Base-by-base conservation (phyloP, 2,888 invertebrate genomes). In the Lycia hirtaria region DNA sequence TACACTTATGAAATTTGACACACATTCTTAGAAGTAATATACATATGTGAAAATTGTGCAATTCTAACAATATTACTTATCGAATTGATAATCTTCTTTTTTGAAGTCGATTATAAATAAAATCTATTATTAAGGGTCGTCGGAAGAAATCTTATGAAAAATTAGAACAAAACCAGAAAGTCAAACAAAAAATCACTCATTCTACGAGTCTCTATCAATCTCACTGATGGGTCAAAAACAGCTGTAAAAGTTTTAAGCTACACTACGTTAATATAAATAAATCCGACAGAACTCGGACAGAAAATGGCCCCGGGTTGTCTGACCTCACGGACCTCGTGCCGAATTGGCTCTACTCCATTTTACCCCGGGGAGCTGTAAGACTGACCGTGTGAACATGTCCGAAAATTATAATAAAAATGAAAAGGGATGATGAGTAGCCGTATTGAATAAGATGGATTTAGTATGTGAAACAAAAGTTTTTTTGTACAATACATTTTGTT, bases 241-340 rank as follows among this genome's bases (percentile, higher is more conserved):
- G n/a, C n/a, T n/a, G n/a, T n/a, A n/a, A n/a, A n/a, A n/a, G n/a
- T n/a, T n/a, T n/a, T n/a, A n/a, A n/a, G n/a, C n/a, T n/a, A 32
- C 19, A 30, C 9, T n/a, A n/a, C n/a, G n/a, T n/a, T n/a, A 30
- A 38, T 17, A 43, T 43, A 37, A 47, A 30, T 50, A 40, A 40
- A 20, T 15, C 24, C 14, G 19, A 20, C 50, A 12, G 56, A 57
- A 41, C 38, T 40, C 32, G 22, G 40, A 40, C 35, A 40, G 51
- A 62, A 58, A 61, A 60, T 56, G 54, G 48, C 44, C 30, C 53
- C 24, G 37, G 53, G 55, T 50, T 44, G 40, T 33, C 55, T 52
- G 50, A 55, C 63, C 59, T 48, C 32, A 32, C 55, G 53, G 59
- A 45, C 17, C 45, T 20, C 26, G 40, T 17, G 20, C n/a, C 22